Percentiles rank a stretch among this genome's conserved stretches.
Conservation (phyloP, 2,797 vertebrate species). For the Myotis pilosus region DNA sequence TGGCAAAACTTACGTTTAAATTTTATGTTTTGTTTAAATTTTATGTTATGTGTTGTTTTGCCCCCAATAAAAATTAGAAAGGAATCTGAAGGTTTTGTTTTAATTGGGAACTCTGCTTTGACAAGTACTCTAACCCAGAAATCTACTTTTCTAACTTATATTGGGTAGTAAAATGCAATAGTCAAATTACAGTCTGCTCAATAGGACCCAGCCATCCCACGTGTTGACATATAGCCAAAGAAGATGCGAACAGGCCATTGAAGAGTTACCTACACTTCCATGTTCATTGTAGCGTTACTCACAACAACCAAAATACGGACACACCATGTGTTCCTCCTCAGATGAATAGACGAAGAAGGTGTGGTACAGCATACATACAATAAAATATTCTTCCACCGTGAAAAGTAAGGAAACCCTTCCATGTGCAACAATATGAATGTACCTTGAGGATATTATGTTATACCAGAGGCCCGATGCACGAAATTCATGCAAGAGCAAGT, state of each 20-base stretch:
- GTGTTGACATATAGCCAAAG: neutral
- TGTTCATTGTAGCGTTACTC: neutral
- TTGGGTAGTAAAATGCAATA: neutral
- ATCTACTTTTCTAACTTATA: neutral
- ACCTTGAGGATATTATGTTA: neutral
- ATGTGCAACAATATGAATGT: neutral
- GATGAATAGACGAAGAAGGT: neutral
- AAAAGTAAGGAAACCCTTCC: neutral
- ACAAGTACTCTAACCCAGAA: neutral
- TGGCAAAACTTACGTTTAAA: neutral
- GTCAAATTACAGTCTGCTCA: neutral
- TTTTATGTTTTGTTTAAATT: neutral
- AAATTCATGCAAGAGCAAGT: no score
- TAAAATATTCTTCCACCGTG: neutral
- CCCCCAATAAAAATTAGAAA: neutral
- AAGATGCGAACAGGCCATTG: neutral
- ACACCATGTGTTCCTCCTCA: neutral
- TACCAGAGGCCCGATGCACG: no score
- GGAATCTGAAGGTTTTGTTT: neutral
- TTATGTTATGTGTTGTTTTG: neutral
- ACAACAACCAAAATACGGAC: neutral
- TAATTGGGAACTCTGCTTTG: neutral
- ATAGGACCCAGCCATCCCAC: neutral
- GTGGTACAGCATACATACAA: neutral
- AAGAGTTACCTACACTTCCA: neutral